These are phyloP conservation scores for Montipora sp. DNA, from an alignment of 64 coral and sea anemone species.

Conservation along the genomic window DNA sequence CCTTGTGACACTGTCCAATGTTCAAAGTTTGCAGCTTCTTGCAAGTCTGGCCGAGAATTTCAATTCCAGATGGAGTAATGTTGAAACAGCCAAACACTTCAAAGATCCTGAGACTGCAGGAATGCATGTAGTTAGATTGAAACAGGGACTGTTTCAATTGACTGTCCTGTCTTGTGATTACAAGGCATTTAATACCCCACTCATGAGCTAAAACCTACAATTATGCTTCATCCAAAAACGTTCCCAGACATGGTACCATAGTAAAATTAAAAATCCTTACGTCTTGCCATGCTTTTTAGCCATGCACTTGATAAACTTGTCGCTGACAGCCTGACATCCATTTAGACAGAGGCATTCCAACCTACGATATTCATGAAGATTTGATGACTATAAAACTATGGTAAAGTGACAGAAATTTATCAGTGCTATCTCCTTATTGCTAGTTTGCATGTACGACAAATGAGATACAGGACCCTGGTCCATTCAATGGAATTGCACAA, in stretches of 20 bases:
- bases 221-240: too few relatives aligned
- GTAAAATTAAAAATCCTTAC: slow-evolving; percentile 23
- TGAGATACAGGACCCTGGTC: too few relatives aligned
- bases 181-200: too few relatives aligned
- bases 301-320: slow-evolving; percentile 80
- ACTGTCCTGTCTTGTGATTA: too few relatives aligned
- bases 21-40: slow-evolving; percentile 87
- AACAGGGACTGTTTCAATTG: too few relatives aligned
- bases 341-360: slow-evolving; percentile 96
- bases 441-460: too few relatives aligned
- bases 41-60: slow-evolving; percentile 77
- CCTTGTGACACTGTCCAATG: slow-evolving; percentile 99
- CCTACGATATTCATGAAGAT: slow-evolving; percentile 11
- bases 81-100: slow-evolving; percentile 99
- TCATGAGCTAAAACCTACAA: too few relatives aligned
- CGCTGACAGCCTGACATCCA: slow-evolving; percentile 95
- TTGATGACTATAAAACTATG: neutral
- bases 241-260: too few relatives aligned
- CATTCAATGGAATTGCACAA: too few relatives aligned
- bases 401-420: too few relatives aligned
- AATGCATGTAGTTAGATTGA: neutral
- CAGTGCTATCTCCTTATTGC: too few relatives aligned
- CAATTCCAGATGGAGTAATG: slow-evolving; percentile 74
- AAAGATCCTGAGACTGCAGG: slow-evolving; percentile 83
- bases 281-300: slow-evolving; percentile 85